phyloP scores from a whole-genome alignment of 2,797 vertebrate genomes.

The Morelia viridis region DNA sequence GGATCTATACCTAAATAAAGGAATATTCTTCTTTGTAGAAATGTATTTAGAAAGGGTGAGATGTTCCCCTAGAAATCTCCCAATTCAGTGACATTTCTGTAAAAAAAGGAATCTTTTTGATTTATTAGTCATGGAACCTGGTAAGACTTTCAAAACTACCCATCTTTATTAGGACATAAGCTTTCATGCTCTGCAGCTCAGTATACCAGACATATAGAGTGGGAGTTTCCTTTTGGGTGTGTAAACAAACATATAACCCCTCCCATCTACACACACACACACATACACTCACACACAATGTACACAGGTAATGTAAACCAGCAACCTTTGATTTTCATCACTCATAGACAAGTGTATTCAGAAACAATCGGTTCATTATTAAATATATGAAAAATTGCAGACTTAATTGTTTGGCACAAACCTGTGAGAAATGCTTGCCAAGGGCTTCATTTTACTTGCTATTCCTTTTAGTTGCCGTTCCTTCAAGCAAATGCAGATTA shows the following conservation, averaged over 20 bases:
- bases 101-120: neutral
- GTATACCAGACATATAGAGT: neutral
- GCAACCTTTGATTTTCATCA: neutral
- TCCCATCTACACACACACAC: neutral
- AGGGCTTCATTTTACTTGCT: neutral
- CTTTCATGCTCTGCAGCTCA: neutral
- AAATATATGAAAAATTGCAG: neutral
- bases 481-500: neutral
- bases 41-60: neutral
- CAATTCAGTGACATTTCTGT: neutral
- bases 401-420: neutral
- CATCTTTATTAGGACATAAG: neutral
- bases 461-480: neutral
- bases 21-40: neutral
- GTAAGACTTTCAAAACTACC: neutral
- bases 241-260: neutral
- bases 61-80: neutral
- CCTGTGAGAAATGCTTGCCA: slow-evolving; percentile 18
- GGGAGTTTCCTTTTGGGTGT: neutral
- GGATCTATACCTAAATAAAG: neutral
- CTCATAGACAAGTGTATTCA: neutral
- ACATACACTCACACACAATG: neutral
- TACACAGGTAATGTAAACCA: neutral
- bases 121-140: neutral
- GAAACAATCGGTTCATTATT: neutral